Evolutionary conservation across 2,888 invertebrate genomes (phyloP).

Genomic region (Ormyrus thymus): DNA sequence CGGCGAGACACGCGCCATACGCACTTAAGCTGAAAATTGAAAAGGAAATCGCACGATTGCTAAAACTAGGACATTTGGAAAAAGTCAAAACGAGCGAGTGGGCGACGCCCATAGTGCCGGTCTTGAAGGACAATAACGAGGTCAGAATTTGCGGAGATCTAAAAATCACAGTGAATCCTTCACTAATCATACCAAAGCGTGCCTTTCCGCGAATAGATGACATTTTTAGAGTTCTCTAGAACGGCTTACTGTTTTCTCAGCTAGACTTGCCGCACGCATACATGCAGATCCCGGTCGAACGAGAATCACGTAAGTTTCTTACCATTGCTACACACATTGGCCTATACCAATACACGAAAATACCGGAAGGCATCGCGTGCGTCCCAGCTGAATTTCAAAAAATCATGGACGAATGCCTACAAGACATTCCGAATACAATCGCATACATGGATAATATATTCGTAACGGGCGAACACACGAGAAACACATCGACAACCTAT

Average conservation of each 20-base stretch:
- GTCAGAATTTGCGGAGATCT: too few relatives aligned
- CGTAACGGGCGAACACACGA: slow-evolving; percentile 42
- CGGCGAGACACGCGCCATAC: neutral
- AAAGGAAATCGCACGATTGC: neutral
- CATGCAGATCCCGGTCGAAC: slow-evolving; percentile 51
- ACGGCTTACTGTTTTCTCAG: slow-evolving; percentile 36
- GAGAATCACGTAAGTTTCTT: slow-evolving; percentile 31
- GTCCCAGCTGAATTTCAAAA: slow-evolving; percentile 35
- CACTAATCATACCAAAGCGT: neutral
- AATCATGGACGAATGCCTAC: slow-evolving; percentile 36
- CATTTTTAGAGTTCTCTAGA: slow-evolving; percentile 41
- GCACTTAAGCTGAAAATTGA: neutral
- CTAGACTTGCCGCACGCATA: slow-evolving; percentile 44
- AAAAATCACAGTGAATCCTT: neutral
- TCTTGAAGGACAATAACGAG: too few relatives aligned
- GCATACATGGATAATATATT: slow-evolving; percentile 46
- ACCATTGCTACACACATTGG: slow-evolving; percentile 19
- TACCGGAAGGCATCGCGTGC: neutral
- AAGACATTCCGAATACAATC: slow-evolving; percentile 33
- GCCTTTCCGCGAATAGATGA: slow-evolving; percentile 41
- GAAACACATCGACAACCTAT: slow-evolving; percentile 36
- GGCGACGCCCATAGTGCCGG: neutral
- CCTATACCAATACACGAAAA: slow-evolving; percentile 6
- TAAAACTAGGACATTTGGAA: neutral
- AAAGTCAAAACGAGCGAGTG: neutral